Evolutionary conservation across 2,113 vertebrate species (phyloP).

Genomic region (Aspiorhynchus laticeps): DNA sequence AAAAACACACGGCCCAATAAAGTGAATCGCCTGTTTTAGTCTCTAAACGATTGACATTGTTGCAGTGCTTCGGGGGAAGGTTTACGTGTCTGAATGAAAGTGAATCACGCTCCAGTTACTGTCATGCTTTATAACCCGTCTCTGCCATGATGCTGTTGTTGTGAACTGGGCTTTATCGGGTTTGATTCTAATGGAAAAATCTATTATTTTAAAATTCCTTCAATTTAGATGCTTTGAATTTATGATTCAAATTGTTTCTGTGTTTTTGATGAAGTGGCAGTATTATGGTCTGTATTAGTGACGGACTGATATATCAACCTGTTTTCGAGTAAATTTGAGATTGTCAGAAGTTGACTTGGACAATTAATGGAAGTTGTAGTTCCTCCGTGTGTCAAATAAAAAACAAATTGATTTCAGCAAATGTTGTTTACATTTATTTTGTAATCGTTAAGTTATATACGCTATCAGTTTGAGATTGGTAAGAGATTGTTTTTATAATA

Average conservation of each 20-base stretch:
- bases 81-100: not conserved
- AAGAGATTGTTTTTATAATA: not conserved
- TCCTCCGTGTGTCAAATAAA: not conserved
- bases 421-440: no score
- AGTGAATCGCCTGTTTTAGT: not conserved
- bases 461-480: not conserved
- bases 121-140: not conserved
- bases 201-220: no score
- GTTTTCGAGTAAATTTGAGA: no score
- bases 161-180: not conserved
- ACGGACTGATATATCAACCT: no score
- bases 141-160: not conserved
- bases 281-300: no score
- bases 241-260: no score
- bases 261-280: no score
- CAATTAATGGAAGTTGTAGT: not conserved
- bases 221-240: no score
- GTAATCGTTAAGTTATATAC: not conserved
- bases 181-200: not conserved
- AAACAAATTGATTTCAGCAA: no score
- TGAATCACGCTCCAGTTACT: not conserved
- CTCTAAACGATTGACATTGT: not conserved
- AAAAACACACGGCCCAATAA: not conserved
- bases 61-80: not conserved
- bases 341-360: no score